A percentile compares a stretch with the other conserved stretches of the same genome.
Evolutionary conservation across 2,888 invertebrate genomes (phyloP).

Genomic region (Andrena dorsata): DNA sequence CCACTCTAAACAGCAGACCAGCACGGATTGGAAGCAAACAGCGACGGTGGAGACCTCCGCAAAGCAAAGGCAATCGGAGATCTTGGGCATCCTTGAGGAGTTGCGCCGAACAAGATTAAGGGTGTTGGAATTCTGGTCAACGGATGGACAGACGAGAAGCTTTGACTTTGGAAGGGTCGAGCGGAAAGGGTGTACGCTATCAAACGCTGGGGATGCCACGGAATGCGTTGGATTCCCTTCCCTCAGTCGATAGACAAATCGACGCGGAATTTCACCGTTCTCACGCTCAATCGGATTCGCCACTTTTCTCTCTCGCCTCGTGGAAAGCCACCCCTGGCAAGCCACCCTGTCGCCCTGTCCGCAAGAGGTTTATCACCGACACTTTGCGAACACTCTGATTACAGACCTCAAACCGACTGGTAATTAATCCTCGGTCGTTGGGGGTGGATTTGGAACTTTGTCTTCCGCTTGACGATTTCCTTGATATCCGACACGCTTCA

Average conservation of each 20-base stretch:
- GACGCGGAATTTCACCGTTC: conserved; percentile 81
- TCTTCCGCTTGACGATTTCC: not conserved
- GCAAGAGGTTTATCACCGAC: conserved; percentile 74
- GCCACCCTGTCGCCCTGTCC: conserved; percentile 55
- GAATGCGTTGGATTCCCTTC: conserved; percentile 69
- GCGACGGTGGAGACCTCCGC: conserved; percentile 38
- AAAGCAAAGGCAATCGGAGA: conserved; percentile 62
- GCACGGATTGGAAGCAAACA: conserved; percentile 7
- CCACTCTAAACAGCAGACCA: conserved; percentile 10
- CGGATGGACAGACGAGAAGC: conserved; percentile 73
- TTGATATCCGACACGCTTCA: not conserved
- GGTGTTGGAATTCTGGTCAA: conserved; percentile 74
- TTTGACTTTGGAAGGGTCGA: conserved; percentile 72
- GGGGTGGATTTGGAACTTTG: conserved; percentile 39
- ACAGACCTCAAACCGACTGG: conserved; percentile 61
- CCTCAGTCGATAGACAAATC: conserved; percentile 79
- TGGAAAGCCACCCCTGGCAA: conserved; percentile 47
- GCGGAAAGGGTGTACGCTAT: conserved; percentile 78
- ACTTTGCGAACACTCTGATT: conserved; percentile 66
- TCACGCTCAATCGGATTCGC: conserved; percentile 74
- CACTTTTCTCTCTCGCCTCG: conserved; percentile 54
- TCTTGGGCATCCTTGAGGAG: conserved; percentile 65
- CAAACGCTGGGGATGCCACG: conserved; percentile 80
- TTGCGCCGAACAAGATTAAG: conserved; percentile 68
- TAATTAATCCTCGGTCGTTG: conserved; percentile 68